Percentiles rank a stretch among this genome's conserved stretches.
Evolutionary conservation across 2,797 vertebrate species (phyloP).

Genomic region (Glyptemys insculpta): DNA sequence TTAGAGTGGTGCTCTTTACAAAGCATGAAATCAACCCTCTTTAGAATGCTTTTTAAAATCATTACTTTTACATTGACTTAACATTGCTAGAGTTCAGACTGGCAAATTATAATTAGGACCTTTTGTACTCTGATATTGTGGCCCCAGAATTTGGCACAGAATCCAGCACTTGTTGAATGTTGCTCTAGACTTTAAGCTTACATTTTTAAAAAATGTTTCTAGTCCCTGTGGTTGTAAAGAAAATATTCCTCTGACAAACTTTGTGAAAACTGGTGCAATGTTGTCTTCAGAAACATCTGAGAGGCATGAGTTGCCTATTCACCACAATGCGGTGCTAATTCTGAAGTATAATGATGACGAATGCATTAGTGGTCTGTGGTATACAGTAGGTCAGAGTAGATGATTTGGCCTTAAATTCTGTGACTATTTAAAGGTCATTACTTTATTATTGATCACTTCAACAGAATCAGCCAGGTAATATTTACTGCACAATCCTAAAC

Average conservation of each 20-base stretch:
- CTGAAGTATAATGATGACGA: background rate
- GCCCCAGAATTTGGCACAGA: conserved; percentile 1
- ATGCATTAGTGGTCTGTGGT: background rate
- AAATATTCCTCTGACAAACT: background rate
- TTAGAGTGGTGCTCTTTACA: conserved; percentile 59
- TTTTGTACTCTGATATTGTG: conserved; percentile 7
- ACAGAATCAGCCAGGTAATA: background rate
- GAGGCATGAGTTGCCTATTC: background rate
- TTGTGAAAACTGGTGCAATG: background rate
- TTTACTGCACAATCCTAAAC: background rate
- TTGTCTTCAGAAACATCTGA: background rate
- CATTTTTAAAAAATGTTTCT: background rate
- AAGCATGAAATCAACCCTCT: conserved; percentile 62
- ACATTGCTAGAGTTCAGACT: conserved; percentile 25
- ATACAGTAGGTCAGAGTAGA: background rate
- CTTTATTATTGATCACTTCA: background rate
- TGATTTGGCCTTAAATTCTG: background rate
- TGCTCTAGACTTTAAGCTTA: background rate
- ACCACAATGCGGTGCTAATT: background rate
- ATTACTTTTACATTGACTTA: conserved; percentile 52
- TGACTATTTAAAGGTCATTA: background rate
- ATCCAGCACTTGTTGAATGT: background rate
- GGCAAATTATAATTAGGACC: conserved; percentile 27
- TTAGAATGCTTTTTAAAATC: conserved; percentile 46
- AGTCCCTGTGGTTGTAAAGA: background rate